These are phyloP conservation scores for Hyposoter dolosus DNA, from an alignment of 2,888 invertebrate genomes.

Conservation along the genomic window DNA sequence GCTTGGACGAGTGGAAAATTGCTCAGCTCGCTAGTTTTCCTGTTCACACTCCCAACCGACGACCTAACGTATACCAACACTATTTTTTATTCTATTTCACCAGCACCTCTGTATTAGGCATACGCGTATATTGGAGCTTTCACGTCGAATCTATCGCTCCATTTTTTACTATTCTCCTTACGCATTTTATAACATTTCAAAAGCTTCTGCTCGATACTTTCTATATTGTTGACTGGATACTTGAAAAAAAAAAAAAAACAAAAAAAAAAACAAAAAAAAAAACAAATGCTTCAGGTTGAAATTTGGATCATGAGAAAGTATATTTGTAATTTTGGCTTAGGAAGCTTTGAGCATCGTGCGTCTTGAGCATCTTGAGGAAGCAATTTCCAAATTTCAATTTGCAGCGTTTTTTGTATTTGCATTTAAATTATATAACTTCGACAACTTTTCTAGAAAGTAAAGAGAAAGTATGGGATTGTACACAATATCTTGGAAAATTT, in stretches of 20 bases:
- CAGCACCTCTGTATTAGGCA: background rate
- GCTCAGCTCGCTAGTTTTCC: conserved; percentile 46
- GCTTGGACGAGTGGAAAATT: conserved; percentile 61
- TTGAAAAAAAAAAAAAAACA: background rate
- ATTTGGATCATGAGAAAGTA: too few relatives aligned
- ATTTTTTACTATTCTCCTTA: background rate
- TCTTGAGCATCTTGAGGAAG: too few relatives aligned
- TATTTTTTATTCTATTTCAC: conserved; percentile 7
- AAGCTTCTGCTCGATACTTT: background rate
- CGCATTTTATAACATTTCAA: background rate
- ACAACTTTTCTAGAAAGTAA: too few relatives aligned
- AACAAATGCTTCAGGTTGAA: too few relatives aligned
- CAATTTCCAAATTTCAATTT: too few relatives aligned
- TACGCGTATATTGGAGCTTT: background rate
- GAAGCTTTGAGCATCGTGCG: too few relatives aligned
- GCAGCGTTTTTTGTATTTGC: too few relatives aligned
- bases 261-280: too few relatives aligned
- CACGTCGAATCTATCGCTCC: background rate
- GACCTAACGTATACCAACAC: background rate
- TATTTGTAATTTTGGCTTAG: too few relatives aligned
- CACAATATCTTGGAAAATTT: too few relatives aligned
- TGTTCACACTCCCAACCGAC: conserved; percentile 15
- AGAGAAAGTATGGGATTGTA: too few relatives aligned
- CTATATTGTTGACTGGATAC: background rate
- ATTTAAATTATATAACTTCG: too few relatives aligned